These are phyloP conservation scores for Laspeyria flexula DNA, from an alignment of 2,888 invertebrate genomes.

Conservation along the genomic window DNA sequence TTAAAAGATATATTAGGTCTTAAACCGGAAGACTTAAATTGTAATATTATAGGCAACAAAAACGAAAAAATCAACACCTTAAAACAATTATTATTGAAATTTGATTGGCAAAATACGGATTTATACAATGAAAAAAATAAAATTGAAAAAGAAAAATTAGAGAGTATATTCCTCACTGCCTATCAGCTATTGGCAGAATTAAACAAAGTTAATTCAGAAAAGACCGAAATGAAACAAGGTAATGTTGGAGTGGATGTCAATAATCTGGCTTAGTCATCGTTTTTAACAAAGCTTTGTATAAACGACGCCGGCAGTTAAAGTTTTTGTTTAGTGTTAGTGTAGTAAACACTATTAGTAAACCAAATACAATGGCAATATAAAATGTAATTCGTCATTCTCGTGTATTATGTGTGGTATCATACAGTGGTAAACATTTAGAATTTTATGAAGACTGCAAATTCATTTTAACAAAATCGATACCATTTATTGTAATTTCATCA, in stretches of 20 bases:
- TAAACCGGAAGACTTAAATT: conserved; percentile 24
- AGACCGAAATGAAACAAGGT: conserved; percentile 44
- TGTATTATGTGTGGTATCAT: neutral
- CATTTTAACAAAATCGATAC: neutral
- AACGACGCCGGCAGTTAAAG: conserved; percentile 10
- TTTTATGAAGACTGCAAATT: neutral
- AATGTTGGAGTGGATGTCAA: conserved; percentile 41
- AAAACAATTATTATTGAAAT: conserved; percentile 47
- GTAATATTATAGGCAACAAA: conserved; percentile 41
- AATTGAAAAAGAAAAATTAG: conserved; percentile 49
- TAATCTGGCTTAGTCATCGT: conserved; percentile 25
- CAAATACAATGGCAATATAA: neutral
- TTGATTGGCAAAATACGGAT: conserved; percentile 59
- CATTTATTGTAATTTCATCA: neutral
- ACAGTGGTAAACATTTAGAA: neutral
- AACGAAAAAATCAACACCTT: conserved; percentile 40
- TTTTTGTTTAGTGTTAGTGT: neutral
- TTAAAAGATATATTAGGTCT: conserved; percentile 43
- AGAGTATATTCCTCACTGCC: conserved; percentile 48
- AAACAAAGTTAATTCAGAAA: conserved; percentile 37
- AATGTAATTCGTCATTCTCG: neutral
- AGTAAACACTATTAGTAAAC: neutral
- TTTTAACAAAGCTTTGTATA: conserved; percentile 50
- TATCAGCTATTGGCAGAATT: conserved; percentile 57
- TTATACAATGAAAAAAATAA: conserved; percentile 44